phyloP scores from a whole-genome alignment of 2,113 vertebrate genomes.

The Emydura subglobosa region DNA sequence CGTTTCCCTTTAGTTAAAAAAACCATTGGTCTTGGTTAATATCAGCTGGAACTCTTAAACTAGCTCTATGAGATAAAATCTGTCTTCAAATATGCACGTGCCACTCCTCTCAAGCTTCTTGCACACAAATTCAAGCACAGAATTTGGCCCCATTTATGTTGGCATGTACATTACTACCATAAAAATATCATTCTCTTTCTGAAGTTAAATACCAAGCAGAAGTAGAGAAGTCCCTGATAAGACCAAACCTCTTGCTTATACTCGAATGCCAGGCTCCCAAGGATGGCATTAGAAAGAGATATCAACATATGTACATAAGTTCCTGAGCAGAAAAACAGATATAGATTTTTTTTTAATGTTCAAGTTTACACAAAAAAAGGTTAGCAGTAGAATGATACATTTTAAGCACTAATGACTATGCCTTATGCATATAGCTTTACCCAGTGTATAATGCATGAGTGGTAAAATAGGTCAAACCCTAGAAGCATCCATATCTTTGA shows the following conservation, averaged over 20 bases:
- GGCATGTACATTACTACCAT: background rate
- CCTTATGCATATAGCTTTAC: constrained; percentile 61
- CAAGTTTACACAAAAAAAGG: constrained; percentile 57
- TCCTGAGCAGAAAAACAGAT: constrained; percentile 42
- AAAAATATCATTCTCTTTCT: background rate
- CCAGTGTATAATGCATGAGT: constrained; percentile 67
- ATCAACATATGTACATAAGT: constrained; percentile 35
- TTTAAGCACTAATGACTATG: constrained; percentile 67
- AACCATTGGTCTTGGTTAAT: background rate
- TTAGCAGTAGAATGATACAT: constrained; percentile 42
- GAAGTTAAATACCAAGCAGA: background rate
- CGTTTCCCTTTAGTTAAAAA: background rate
- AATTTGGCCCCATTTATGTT: background rate
- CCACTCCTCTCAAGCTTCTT: background rate
- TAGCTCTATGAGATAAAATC: background rate
- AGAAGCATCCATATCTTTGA: constrained; percentile 71
- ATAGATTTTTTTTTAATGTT: constrained; percentile 50
- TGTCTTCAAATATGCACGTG: background rate
- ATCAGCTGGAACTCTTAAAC: background rate
- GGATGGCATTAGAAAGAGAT: background rate
- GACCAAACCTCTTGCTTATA: background rate
- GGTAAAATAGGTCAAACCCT: constrained; percentile 77
- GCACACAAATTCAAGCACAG: background rate
- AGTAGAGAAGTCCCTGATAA: background rate
- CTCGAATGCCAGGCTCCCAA: background rate